A percentile compares a stretch with the other conserved stretches of the same genome.
phyloP scores from a whole-genome alignment of 2,113 vertebrate genomes.

The Barnardius zonarius region DNA sequence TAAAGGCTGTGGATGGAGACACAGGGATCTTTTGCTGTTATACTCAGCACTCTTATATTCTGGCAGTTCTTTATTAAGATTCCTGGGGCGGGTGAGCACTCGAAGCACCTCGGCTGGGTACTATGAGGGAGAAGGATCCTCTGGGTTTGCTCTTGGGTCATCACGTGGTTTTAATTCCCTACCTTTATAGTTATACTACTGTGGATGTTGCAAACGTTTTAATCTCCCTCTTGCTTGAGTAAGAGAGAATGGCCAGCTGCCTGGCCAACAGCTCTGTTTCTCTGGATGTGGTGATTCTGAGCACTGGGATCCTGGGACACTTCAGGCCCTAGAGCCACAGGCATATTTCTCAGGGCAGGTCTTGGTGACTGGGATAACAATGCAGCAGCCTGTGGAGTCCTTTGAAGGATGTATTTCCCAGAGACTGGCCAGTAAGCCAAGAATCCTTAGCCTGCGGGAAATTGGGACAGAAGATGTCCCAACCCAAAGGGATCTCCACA shows the following conservation, averaged over 20 bases:
- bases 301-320: neutral
- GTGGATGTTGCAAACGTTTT: neutral
- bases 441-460: neutral
- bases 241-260: neutral
- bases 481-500: neutral
- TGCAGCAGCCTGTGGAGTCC: neutral
- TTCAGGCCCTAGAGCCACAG: neutral
- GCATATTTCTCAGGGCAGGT: neutral
- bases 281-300: neutral
- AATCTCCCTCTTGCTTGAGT: neutral
- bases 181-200: neutral
- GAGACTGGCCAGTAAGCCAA: neutral
- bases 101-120: neutral
- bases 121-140: neutral
- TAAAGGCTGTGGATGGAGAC: neutral
- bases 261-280: neutral
- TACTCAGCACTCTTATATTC: neutral
- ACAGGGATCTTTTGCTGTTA: fast-evolving
- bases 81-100: neutral
- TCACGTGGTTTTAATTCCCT: neutral
- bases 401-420: neutral
- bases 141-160: neutral
- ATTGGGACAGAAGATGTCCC: neutral
- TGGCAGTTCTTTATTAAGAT: neutral
- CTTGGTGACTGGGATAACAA: neutral